A percentile compares a stretch with the other conserved stretches of the same genome.
These are phyloP conservation scores for Astreopora myriophthalma DNA, from an alignment of 64 coral and sea anemone species.

Conservation along the genomic window DNA sequence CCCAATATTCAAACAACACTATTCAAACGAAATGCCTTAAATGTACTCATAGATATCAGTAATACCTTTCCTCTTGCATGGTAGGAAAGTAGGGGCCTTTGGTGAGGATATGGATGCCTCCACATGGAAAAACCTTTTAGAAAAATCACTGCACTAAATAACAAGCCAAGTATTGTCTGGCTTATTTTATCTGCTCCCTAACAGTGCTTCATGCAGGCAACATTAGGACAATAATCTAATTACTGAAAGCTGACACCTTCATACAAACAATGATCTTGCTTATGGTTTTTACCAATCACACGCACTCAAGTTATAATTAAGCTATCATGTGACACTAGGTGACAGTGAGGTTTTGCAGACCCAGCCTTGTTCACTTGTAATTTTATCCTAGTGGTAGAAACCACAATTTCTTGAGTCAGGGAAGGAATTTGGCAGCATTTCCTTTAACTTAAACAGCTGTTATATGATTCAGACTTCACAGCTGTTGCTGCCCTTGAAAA, in stretches of 20 bases:
- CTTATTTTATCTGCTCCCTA: constrained; percentile 89
- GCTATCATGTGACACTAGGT: constrained; percentile 55
- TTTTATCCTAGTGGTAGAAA: constrained; percentile 42
- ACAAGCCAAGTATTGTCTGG: constrained; percentile 83
- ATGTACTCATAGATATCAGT: constrained; percentile 57
- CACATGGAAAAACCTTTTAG: constrained; percentile 88
- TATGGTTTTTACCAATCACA: constrained; percentile 70
- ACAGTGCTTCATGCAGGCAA: constrained; percentile 85
- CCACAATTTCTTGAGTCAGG: constrained; percentile 76
- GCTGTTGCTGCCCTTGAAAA: background rate
- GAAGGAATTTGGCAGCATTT: constrained; percentile 85
- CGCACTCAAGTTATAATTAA: constrained; percentile 34
- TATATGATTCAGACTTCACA: constrained; percentile 37
- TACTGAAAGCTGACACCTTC: constrained; percentile 79
- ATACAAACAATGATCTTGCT: constrained; percentile 70
- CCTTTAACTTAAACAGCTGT: constrained; percentile 81
- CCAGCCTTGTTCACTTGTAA: constrained; percentile 51
- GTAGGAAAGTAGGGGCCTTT: constrained; percentile 86
- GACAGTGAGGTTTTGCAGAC: constrained; percentile 77
- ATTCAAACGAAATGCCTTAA: constrained; percentile 59
- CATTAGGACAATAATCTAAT: constrained; percentile 84
- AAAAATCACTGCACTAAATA: constrained; percentile 73
- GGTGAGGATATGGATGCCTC: constrained; percentile 90
- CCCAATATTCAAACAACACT: constrained; percentile 89
- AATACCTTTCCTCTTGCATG: constrained; percentile 92